phyloP scores from a whole-genome alignment of 2,888 invertebrate species.

The Heliothis peltigera region DNA sequence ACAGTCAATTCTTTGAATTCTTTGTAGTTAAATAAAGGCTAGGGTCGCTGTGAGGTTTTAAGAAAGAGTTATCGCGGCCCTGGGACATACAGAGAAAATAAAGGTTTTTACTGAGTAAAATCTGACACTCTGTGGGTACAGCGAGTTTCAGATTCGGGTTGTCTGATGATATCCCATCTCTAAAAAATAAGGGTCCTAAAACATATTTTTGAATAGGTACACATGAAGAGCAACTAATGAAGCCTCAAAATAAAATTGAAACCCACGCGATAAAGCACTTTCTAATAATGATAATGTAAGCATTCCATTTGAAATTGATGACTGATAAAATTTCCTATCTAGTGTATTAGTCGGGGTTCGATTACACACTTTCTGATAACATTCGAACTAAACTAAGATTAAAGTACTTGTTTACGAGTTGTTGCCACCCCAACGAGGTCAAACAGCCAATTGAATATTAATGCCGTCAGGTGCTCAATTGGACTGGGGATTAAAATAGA shows the following conservation, averaged over 20 bases:
- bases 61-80: too few species aligned
- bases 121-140: too few species aligned
- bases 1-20: not conserved
- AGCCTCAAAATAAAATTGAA: too few species aligned
- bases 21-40: not conserved
- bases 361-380: slow-evolving; percentile 39
- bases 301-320: slow-evolving; percentile 25
- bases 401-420: slow-evolving; percentile 32
- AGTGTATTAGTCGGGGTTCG: slow-evolving; percentile 28
- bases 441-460: slow-evolving; percentile 55
- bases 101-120: too few species aligned
- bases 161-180: too few species aligned
- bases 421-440: slow-evolving; percentile 49
- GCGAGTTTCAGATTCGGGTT: too few species aligned
- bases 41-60: too few species aligned
- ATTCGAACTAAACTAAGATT: slow-evolving; percentile 26
- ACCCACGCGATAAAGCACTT: slow-evolving; percentile 6
- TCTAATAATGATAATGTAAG: slow-evolving; percentile 15
- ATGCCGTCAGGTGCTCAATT: slow-evolving; percentile 49
- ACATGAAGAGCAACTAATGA: too few species aligned
- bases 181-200: too few species aligned
- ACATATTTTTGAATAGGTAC: too few species aligned
- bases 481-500: slow-evolving; percentile 47
- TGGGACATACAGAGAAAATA: too few species aligned
- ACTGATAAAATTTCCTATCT: slow-evolving; percentile 37